phyloP scores from a whole-genome alignment of 1,140 invertebrate genomes.

The Apis dorsata region DNA sequence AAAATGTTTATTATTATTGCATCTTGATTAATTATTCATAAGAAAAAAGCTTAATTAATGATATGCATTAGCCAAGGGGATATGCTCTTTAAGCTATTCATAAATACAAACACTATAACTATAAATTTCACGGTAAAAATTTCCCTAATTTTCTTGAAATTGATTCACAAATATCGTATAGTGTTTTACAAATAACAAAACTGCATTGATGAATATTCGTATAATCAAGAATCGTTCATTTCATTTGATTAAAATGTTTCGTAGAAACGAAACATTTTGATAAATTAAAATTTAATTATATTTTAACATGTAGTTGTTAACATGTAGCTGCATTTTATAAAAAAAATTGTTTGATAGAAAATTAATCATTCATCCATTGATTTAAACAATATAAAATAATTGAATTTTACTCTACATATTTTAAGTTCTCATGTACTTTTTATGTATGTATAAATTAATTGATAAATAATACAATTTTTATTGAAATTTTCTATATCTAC shows the following conservation, averaged over 20 bases:
- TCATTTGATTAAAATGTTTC: not conserved
- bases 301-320: too few relatives aligned
- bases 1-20: not conserved
- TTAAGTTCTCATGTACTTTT: not conserved
- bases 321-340: too few relatives aligned
- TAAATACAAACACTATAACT: not conserved
- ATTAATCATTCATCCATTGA: not conserved
- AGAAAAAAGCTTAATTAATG: slow-evolving; percentile 15
- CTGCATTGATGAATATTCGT: too few relatives aligned
- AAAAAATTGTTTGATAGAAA: too few relatives aligned
- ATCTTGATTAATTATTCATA: not conserved
- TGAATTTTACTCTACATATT: not conserved
- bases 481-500: too few relatives aligned
- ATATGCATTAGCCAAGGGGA: not conserved
- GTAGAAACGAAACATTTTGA: not conserved
- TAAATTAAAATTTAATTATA: not conserved
- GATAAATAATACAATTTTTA: too few relatives aligned
- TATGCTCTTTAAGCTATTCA: not conserved
- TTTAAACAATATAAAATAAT: not conserved
- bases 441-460: too few relatives aligned
- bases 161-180: not conserved
- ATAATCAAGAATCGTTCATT: not conserved
- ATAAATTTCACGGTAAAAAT: not conserved
- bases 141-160: not conserved
- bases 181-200: too few relatives aligned